These are phyloP conservation scores for Chrysopa pallens DNA, from an alignment of 1,140 invertebrate species.

Conservation along the genomic window DNA sequence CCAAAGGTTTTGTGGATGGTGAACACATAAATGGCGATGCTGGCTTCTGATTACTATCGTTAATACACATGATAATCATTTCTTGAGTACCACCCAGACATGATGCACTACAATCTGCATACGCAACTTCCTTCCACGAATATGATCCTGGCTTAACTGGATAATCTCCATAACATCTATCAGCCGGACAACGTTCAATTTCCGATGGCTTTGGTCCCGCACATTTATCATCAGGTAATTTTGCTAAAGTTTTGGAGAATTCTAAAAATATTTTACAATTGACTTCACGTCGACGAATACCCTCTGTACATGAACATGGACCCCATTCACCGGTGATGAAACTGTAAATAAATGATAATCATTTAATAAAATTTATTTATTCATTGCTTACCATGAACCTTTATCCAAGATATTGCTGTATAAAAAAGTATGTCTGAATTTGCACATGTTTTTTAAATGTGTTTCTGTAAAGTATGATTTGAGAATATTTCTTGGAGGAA, in stretches of 20 bases:
- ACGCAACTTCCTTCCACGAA: conserved; percentile 68
- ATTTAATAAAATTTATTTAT: not conserved
- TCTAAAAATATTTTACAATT: conserved; percentile 88
- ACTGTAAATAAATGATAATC: conserved; percentile 23
- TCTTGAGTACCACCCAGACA: conserved; percentile 85
- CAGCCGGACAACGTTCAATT: conserved; percentile 58
- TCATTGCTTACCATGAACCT: too few relatives aligned
- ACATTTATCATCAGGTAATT: conserved; percentile 75
- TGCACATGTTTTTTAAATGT: too few relatives aligned
- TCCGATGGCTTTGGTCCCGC: conserved; percentile 62
- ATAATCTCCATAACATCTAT: conserved; percentile 35
- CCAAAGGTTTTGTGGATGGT: conserved; percentile 66
- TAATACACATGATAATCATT: conserved; percentile 76
- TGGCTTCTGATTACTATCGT: conserved; percentile 66
- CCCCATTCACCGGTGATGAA: conserved; percentile 69
- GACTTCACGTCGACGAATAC: conserved; percentile 58
- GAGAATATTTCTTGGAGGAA: too few relatives aligned
- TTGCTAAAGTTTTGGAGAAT: conserved; percentile 70
- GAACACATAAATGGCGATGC: conserved; percentile 72
- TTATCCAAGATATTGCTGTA: too few relatives aligned
- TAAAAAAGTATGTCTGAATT: too few relatives aligned
- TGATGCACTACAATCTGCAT: conserved; percentile 81
- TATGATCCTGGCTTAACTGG: conserved; percentile 42
- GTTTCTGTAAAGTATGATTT: too few relatives aligned
- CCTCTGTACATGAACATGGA: conserved; percentile 72